These are phyloP conservation scores for Chromis chromis DNA, from an alignment of 2,797 vertebrate genomes.

Conservation along the genomic window DNA sequence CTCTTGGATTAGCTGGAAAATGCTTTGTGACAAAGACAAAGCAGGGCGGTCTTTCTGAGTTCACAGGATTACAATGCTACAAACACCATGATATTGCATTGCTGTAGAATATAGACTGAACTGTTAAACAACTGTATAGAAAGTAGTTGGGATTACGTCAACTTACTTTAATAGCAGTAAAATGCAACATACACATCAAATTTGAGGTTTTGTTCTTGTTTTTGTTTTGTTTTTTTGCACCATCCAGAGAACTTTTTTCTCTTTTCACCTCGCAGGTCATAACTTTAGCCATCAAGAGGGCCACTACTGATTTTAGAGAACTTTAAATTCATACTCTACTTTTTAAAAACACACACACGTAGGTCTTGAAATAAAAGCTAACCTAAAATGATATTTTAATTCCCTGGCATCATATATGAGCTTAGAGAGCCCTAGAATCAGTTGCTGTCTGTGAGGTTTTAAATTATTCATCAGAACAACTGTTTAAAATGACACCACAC, in stretches of 20 bases:
- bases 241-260: conserved; percentile 11
- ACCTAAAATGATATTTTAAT: conserved; percentile 38
- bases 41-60: too few relatives aligned
- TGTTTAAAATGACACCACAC: conserved; percentile 62
- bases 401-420: conserved; percentile 26
- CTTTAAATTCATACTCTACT: neutral
- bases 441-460: conserved; percentile 42
- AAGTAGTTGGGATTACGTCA: too few relatives aligned
- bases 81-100: too few relatives aligned
- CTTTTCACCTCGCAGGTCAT: conserved; percentile 9
- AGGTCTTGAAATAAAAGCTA: conserved; percentile 25
- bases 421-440: conserved; percentile 39
- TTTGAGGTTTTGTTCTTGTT: neutral
- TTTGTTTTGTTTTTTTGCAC: conserved; percentile 4
- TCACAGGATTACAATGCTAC: too few relatives aligned
- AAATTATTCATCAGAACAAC: conserved; percentile 78
- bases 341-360: neutral
- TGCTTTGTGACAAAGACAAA: too few relatives aligned
- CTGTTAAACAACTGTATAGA: too few relatives aligned
- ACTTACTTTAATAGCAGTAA: too few relatives aligned
- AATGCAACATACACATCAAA: neutral
- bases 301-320: neutral
- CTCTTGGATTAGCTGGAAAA: too few relatives aligned
- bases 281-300: conserved; percentile 7
- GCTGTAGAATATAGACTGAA: too few relatives aligned